Evolutionary conservation across 2,888 invertebrate species (phyloP), one percentile per base, ranked within the genome.

Genomic region (Trichacis sp.): DNA sequence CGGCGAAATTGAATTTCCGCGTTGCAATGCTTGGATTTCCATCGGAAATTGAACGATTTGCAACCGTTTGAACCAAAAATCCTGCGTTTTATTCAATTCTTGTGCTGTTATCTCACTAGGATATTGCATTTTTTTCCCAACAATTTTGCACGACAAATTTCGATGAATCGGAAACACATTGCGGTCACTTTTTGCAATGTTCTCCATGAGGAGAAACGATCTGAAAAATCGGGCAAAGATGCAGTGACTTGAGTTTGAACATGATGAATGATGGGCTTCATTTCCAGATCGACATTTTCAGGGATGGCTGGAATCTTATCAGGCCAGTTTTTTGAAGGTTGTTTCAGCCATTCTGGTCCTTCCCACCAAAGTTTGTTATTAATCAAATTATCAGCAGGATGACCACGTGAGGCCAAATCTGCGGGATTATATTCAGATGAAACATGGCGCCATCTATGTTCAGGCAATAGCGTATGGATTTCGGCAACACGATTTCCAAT

Each of bases 401-500:
- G 20, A 2, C 60, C 60, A 5, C 60, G 48, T 1, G 54, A 54
- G 8, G 48, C 59, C 1, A 49, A 33, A 30, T 60, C 61, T 1
- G 55, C 61, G 1, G 59, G 53, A 15, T 53, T 61, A 8, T 29
- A n/a, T 1, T 29, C 1, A 1, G 45, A 43, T n/a, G 18, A 9
- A 0, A 62, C 47, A 33, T 56, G 62, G 1, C 47, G 19, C 51
- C 55, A 62, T 1, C n/a, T 2, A 8, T 36, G 36, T 1, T 12
- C 15, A n/a, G 47, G 30, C 9, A 38, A 11, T 0, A 19, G 4
- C 11, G 30, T 15, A 19, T 59, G 52, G 38, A 59, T 59, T 24
- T 47, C 46, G 1, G 59, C 52, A 1, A 59, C 47, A 3, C 45
- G 36, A 47, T 59, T 59, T 6, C 51, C 59, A 1, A 52, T 47